A percentile compares a stretch with the other conserved stretches of the same genome.
Conservation (phyloP, 2,113 vertebrate genomes). For the Strix uralensis region DNA sequence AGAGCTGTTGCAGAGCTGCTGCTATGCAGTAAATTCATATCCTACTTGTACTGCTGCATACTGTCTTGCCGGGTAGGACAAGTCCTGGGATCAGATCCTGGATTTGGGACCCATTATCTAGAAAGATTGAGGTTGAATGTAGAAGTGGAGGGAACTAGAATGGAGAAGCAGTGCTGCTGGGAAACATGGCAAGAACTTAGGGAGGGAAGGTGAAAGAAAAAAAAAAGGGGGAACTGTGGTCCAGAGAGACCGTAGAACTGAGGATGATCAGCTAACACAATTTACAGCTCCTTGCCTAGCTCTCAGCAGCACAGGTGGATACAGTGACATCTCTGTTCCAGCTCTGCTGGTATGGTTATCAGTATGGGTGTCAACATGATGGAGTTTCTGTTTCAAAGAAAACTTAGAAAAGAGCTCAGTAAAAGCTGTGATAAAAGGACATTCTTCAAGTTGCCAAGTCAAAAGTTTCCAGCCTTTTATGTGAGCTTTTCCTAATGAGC, state of each 20-base stretch:
- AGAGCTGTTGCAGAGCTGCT: not conserved
- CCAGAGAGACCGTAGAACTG: not conserved
- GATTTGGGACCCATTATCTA: not conserved
- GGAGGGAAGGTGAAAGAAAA: not conserved
- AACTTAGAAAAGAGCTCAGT: not conserved
- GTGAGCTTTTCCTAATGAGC: not conserved
- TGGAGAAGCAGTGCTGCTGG: not conserved
- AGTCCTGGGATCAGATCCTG: not conserved
- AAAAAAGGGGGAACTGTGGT: not conserved
- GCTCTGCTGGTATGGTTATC: not conserved
- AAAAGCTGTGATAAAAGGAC: not conserved
- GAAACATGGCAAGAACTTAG: not conserved
- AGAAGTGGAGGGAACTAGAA: not conserved
- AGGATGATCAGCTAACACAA: not conserved
- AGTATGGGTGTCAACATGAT: not conserved
- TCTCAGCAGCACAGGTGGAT: not conserved
- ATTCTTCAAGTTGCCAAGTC: not conserved
- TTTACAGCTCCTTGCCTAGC: not conserved
- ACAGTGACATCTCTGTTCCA: not conserved
- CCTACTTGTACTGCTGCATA: not conserved
- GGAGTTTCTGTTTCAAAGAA: slow-evolving; percentile 1
- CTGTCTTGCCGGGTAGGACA: not conserved
- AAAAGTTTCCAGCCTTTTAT: not conserved
- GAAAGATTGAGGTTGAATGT: not conserved
- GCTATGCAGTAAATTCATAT: not conserved